phyloP scores from a whole-genome alignment of 2,797 vertebrate genomes.

The Malacoctenus gilli region DNA sequence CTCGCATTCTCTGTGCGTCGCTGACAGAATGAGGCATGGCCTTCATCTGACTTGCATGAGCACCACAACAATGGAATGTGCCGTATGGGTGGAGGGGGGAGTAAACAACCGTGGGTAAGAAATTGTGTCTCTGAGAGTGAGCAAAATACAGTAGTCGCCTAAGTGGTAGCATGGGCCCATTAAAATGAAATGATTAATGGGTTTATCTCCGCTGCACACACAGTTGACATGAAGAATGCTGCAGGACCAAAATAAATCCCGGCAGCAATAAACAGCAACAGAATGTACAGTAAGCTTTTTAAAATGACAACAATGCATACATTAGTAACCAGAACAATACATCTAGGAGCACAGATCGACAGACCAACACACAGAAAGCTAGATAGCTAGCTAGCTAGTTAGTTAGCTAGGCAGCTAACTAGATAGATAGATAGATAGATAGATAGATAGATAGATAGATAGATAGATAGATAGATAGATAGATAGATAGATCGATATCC shows the following conservation, averaged over 20 bases:
- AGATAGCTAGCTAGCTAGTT: not conserved
- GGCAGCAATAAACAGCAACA: conserved; percentile 27
- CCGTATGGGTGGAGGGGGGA: conserved; percentile 45
- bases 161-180: conserved; percentile 70
- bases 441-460: not conserved
- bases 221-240: conserved; percentile 54
- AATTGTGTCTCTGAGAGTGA: conserved; percentile 59
- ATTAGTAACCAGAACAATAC: not conserved
- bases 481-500: not conserved
- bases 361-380: not conserved
- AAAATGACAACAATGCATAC: conserved; percentile 35
- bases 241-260: conserved; percentile 45
- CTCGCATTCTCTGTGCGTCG: conserved; percentile 55
- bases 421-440: not conserved
- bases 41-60: conserved; percentile 82
- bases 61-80: conserved; percentile 71
- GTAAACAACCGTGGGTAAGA: conserved; percentile 59
- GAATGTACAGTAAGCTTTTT: conserved; percentile 39
- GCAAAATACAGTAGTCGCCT: conserved; percentile 61
- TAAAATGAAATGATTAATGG: conserved; percentile 78
- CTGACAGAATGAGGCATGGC: conserved; percentile 79
- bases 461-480: not conserved
- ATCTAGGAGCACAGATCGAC: not conserved
- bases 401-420: not conserved
- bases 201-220: conserved; percentile 63